phyloP scores from a whole-genome alignment of 2,888 invertebrate genomes.

The Oxycera nigricornis region DNA sequence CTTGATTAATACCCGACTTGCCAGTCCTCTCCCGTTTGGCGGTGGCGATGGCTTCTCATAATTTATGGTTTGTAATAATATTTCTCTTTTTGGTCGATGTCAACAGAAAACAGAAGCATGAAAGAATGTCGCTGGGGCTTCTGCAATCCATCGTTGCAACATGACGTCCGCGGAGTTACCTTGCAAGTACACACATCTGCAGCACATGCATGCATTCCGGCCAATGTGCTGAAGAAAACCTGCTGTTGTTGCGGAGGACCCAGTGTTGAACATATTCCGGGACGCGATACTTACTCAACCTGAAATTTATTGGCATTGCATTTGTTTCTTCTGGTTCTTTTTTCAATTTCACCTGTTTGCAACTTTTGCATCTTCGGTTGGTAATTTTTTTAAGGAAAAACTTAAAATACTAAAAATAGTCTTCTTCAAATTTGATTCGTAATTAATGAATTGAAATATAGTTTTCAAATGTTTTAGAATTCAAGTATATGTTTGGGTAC shows the following conservation, averaged over 20 bases:
- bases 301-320: constrained; percentile 42
- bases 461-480: no score
- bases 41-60: neutral
- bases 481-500: no score
- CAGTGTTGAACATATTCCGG: constrained; percentile 21
- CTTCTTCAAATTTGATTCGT: no score
- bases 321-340: constrained; percentile 26
- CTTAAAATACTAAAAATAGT: no score
- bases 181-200: constrained; percentile 12
- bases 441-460: no score
- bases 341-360: constrained; percentile 24
- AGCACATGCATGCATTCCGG: neutral
- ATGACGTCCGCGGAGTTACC: constrained; percentile 5
- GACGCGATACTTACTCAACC: constrained; percentile 42
- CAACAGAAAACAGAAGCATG: constrained; percentile 39
- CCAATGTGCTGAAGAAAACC: neutral
- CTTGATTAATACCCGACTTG: constrained; percentile 1
- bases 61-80: constrained; percentile 24
- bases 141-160: constrained; percentile 37
- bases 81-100: constrained; percentile 33
- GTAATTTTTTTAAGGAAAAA: no score
- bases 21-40: neutral
- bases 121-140: constrained; percentile 34
- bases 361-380: constrained; percentile 7
- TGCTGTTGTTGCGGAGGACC: constrained; percentile 1